These are phyloP conservation scores for Bombus polaris DNA, from an alignment of 1,140 invertebrate species.

Conservation along the genomic window DNA sequence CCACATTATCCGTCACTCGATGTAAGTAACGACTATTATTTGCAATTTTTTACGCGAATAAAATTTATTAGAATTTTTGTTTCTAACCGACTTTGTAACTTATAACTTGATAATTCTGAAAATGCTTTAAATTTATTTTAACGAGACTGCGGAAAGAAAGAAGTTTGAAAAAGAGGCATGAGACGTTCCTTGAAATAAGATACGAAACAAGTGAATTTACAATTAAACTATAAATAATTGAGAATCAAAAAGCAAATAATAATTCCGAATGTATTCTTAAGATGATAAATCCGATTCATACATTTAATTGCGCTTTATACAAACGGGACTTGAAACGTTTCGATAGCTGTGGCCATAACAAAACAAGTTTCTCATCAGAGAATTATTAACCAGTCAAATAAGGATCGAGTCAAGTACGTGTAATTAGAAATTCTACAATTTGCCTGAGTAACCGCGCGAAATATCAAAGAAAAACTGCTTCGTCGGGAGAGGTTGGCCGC, in stretches of 20 bases:
- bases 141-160: too few species aligned
- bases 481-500: not conserved
- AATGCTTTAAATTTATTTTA: too few species aligned
- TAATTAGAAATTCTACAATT: slow-evolving; percentile 4
- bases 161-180: not conserved
- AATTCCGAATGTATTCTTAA: too few species aligned
- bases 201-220: not conserved
- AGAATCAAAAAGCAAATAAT: not conserved
- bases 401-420: not conserved
- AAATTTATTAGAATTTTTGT: not conserved
- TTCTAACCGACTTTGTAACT: not conserved
- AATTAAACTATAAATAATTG: not conserved
- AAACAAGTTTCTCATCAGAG: not conserved
- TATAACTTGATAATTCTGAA: too few species aligned
- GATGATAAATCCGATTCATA: not conserved
- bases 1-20: too few species aligned
- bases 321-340: not conserved
- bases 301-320: not conserved
- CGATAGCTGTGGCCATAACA: not conserved
- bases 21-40: not conserved
- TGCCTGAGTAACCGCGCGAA: not conserved
- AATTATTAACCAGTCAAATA: not conserved
- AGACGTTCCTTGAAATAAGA: not conserved
- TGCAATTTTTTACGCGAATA: not conserved
- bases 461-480: slow-evolving; percentile 6